Evolutionary conservation across 2,888 invertebrate species (phyloP).

Genomic region (Tetranychus truncatus): DNA sequence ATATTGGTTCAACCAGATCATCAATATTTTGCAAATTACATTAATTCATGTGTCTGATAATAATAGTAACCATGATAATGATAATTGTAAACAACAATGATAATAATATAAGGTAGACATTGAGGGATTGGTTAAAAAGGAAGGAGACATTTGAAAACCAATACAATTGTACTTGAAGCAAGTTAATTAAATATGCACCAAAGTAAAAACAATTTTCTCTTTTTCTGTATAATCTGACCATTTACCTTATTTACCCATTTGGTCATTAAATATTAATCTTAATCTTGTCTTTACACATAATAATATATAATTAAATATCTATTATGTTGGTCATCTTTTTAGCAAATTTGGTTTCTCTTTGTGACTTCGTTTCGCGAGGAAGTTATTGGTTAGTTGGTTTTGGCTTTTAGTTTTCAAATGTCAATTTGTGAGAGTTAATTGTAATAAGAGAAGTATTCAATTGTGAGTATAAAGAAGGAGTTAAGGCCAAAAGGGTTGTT

Average conservation of each 20-base stretch:
- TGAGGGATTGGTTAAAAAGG: neutral
- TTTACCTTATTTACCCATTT: neutral
- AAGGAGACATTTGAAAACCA: neutral
- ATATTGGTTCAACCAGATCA: too few species aligned
- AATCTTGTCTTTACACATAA: neutral
- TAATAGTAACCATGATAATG: too few species aligned
- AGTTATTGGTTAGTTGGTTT: neutral
- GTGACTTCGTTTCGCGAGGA: neutral
- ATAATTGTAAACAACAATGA: too few species aligned
- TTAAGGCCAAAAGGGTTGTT: neutral
- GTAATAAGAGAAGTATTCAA: neutral
- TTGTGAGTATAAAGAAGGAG: neutral
- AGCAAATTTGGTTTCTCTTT: neutral
- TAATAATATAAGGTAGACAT: neutral
- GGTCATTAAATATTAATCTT: neutral
- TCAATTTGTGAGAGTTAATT: neutral
- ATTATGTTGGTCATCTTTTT: neutral
- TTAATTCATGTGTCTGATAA: too few species aligned
- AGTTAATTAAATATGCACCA: slow-evolving; percentile 1
- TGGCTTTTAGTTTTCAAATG: neutral
- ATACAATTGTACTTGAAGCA: neutral
- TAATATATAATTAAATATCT: neutral
- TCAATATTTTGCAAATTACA: too few species aligned
- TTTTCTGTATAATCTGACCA: neutral
- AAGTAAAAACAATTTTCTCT: neutral